A percentile compares a stretch with the other conserved stretches of the same genome.
phyloP scores from a whole-genome alignment of 2,797 vertebrate species.

The Scarus forsteni region DNA sequence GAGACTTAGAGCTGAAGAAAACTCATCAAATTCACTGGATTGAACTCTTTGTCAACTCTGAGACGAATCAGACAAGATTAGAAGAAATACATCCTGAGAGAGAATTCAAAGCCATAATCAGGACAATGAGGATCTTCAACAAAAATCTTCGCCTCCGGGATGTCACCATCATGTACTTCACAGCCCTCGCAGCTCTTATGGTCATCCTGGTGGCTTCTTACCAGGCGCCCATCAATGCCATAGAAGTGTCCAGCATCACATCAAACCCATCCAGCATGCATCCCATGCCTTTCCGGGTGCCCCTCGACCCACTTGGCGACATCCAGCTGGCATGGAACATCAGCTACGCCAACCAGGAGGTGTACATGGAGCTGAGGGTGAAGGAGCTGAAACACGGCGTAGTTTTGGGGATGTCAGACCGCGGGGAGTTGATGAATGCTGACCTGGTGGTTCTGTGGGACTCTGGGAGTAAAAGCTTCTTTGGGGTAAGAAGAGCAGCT shows the following conservation, averaged over 20 bases:
- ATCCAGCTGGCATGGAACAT: slow-evolving; percentile 93
- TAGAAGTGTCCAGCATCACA: slow-evolving; percentile 77
- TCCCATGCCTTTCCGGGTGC: slow-evolving; percentile 89
- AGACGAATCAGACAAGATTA: background rate
- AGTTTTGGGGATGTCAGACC: slow-evolving; percentile 94
- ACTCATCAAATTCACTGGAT: slow-evolving; percentile 1
- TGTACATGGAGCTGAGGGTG: slow-evolving; percentile 88
- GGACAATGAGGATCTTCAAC: slow-evolving; percentile 75
- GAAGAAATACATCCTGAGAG: background rate
- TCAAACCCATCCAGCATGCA: slow-evolving; percentile 11
- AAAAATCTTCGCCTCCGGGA: slow-evolving; percentile 87
- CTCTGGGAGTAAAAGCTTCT: slow-evolving; percentile 79
- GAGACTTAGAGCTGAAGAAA: slow-evolving; percentile 23
- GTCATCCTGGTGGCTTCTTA: slow-evolving; percentile 92
- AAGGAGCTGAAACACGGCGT: slow-evolving; percentile 84
- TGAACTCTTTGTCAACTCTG: too few relatives aligned
- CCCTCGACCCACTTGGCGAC: slow-evolving; percentile 87
- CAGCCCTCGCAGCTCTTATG: slow-evolving; percentile 87
- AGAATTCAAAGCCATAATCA: background rate
- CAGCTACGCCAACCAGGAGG: slow-evolving; percentile 85
- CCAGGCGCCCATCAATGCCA: slow-evolving; percentile 81
- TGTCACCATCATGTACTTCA: slow-evolving; percentile 91
- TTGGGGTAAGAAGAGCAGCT: slow-evolving; percentile 67
- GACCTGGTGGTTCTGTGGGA: slow-evolving; percentile 94
- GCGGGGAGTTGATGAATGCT: slow-evolving; percentile 88